These are phyloP conservation scores for Hirudinaria manillensis DNA, from an alignment of 2,888 invertebrate genomes.

Conservation along the genomic window DNA sequence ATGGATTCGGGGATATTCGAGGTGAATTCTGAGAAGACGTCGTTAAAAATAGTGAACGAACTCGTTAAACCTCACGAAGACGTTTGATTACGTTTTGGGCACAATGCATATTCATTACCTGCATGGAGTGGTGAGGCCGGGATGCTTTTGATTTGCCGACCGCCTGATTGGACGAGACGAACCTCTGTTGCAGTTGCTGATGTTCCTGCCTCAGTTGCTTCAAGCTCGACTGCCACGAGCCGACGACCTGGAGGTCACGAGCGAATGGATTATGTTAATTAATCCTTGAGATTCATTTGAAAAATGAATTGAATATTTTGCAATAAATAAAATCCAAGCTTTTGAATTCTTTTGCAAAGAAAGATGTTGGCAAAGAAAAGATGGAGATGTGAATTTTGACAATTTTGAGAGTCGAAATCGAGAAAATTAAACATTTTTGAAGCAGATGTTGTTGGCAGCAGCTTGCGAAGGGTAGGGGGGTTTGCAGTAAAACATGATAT, in stretches of 20 bases:
- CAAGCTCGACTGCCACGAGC: slow-evolving; percentile 31
- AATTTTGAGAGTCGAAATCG: neutral
- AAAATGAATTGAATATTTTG: neutral
- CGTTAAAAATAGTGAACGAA: neutral
- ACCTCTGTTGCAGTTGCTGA: slow-evolving; percentile 61
- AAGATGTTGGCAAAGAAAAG: too few species aligned
- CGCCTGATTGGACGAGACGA: slow-evolving; percentile 8
- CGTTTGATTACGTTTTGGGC: neutral
- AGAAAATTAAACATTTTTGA: neutral
- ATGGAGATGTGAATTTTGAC: too few species aligned
- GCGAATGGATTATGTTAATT: neutral
- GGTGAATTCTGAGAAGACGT: slow-evolving; percentile 30
- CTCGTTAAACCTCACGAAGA: neutral
- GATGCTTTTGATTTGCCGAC: slow-evolving; percentile 47
- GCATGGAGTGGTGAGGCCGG: slow-evolving; percentile 49
- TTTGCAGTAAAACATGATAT: neutral
- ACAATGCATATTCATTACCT: slow-evolving; percentile 14
- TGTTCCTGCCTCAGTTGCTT: slow-evolving; percentile 67
- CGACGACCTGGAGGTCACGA: neutral
- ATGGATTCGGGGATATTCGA: slow-evolving; percentile 36
- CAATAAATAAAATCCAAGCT: neutral
- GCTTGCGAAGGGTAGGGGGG: neutral
- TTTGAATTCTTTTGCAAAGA: too few species aligned
- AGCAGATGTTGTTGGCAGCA: neutral
- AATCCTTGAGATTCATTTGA: neutral